A percentile compares a stretch with the other conserved stretches of the same genome.
Conservation (phyloP, 92 coral and sea anemone species). For the Phenganax stokvisi region DNA sequence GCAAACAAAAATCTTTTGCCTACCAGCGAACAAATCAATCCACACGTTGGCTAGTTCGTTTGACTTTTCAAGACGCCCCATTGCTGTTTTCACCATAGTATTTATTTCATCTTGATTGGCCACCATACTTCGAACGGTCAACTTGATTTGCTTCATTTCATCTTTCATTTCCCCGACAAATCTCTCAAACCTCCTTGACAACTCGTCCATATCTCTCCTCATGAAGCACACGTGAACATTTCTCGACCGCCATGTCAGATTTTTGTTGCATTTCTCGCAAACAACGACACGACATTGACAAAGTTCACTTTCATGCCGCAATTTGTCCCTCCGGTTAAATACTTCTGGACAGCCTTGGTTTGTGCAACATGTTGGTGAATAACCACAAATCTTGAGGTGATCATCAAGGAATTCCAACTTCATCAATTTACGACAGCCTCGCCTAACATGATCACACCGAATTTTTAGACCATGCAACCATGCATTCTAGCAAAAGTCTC, state of each 20-base stretch:
- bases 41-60: neutral
- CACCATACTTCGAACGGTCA: neutral
- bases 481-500: slow-evolving; percentile 66
- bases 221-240: neutral
- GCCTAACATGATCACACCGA: slow-evolving; percentile 67
- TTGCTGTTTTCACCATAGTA: neutral
- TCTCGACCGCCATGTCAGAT: neutral
- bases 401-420: slow-evolving; percentile 59
- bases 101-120: neutral
- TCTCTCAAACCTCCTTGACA: neutral
- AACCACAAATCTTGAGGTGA: slow-evolving; percentile 80
- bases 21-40: neutral
- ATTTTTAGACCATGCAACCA: slow-evolving; percentile 63
- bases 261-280: neutral
- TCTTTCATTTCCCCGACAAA: neutral
- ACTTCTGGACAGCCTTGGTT: slow-evolving; percentile 7
- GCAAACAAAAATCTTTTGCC: neutral
- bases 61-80: too few species aligned
- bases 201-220: neutral
- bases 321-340: neutral
- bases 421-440: slow-evolving; percentile 69
- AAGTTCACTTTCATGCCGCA: slow-evolving; percentile 15
- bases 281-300: neutral
- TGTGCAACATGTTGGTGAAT: slow-evolving; percentile 54
- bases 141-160: neutral